phyloP scores from a whole-genome alignment of 2,888 invertebrate species.

The Nowickia ferox region DNA sequence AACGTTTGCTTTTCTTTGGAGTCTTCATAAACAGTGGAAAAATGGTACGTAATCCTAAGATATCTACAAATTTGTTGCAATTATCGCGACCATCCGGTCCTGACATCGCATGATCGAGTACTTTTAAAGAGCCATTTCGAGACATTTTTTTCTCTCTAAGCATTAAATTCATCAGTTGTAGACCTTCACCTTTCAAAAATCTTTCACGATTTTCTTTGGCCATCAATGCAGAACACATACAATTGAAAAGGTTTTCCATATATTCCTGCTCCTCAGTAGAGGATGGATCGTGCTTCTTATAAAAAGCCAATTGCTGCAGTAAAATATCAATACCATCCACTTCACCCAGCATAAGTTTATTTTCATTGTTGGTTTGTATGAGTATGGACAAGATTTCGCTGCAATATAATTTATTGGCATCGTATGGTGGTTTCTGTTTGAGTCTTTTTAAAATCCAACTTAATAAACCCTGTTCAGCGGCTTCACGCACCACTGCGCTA shows the following conservation, averaged over 20 bases:
- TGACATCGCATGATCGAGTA: conserved; percentile 98
- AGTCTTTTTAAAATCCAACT: conserved; percentile 96
- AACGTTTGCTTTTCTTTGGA: conserved; percentile 91
- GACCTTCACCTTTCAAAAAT: conserved; percentile 96
- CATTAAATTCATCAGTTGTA: conserved; percentile 99
- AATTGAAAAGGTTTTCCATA: conserved; percentile 99
- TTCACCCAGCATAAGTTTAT: conserved; percentile 92
- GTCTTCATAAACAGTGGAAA: conserved; percentile 99
- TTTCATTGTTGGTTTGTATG: conserved; percentile 94
- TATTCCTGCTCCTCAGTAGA: conserved; percentile 97
- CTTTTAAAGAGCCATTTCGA: conserved; percentile 97
- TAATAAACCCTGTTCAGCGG: conserved; percentile 94
- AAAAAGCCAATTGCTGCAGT: conserved; percentile 96
- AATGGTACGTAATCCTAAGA: conserved; percentile 96
- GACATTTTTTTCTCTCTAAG: conserved; percentile 98
- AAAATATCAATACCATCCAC: conserved; percentile 96
- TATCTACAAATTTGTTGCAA: conserved; percentile 99
- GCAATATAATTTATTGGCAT: conserved; percentile 96
- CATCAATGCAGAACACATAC: conserved; percentile 96
- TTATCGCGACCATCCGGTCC: conserved; percentile 97
- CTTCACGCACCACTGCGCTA: conserved; percentile 92
- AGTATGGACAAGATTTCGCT: conserved; percentile 98
- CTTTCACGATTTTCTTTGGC: conserved; percentile 93
- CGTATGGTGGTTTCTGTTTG: conserved; percentile 94
- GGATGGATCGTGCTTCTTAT: conserved; percentile 96